Conservation (phyloP, 2,888 invertebrate genomes). For the Erebia ligea region DNA sequence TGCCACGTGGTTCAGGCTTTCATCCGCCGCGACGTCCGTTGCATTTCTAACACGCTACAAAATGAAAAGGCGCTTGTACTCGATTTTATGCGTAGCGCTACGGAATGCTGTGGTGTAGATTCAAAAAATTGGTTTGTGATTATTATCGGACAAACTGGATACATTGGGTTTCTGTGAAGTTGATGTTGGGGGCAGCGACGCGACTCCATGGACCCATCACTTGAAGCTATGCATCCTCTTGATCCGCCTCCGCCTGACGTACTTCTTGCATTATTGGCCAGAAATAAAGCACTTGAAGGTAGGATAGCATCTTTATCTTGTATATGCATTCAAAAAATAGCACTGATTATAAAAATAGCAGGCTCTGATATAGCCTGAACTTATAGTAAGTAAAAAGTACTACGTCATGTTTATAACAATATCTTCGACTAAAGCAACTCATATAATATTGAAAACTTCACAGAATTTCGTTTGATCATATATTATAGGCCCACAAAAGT, state of each 20-base stretch:
- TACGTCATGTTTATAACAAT: too few relatives aligned
- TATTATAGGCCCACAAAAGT: too few relatives aligned
- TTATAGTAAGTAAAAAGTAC: too few relatives aligned
- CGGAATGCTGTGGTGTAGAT: slow-evolving; percentile 57
- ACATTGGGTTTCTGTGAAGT: slow-evolving; percentile 60
- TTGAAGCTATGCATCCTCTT: slow-evolving; percentile 69
- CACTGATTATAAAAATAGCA: not conserved
- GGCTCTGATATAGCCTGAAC: not conserved
- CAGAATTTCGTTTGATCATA: too few relatives aligned
- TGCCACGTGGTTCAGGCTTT: slow-evolving; percentile 72
- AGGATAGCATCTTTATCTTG: slow-evolving; percentile 53
- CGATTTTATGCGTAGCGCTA: slow-evolving; percentile 46
- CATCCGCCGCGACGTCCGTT: slow-evolving; percentile 61
- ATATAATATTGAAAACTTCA: too few relatives aligned
- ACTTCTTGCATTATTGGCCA: slow-evolving; percentile 90
- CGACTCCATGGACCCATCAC: slow-evolving; percentile 61
- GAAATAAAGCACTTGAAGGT: slow-evolving; percentile 96
- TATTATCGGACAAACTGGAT: slow-evolving; percentile 56
- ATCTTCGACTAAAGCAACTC: too few relatives aligned
- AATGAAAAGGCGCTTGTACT: slow-evolving; percentile 56
- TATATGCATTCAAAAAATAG: not conserved
- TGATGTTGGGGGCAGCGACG: slow-evolving; percentile 59
- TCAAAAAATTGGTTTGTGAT: slow-evolving; percentile 54
- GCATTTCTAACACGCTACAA: slow-evolving; percentile 55
- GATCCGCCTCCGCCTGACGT: slow-evolving; percentile 91